Evolutionary conservation across 2,888 invertebrate species (phyloP), one percentile per base, ranked within the genome.

Genomic region (Agonopterix arenella): DNA sequence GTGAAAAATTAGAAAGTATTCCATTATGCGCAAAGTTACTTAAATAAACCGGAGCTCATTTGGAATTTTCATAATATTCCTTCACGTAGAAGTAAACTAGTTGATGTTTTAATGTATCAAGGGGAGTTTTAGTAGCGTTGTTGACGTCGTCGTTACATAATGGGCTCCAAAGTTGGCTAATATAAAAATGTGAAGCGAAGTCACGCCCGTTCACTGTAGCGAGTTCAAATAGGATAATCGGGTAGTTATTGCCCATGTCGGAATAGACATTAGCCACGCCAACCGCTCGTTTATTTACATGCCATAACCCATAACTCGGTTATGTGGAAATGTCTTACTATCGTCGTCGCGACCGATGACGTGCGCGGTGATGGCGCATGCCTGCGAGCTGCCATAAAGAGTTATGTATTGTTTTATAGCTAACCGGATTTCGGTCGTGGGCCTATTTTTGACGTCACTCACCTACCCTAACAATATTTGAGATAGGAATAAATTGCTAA

Each of bases 211-310:
- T 71, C 72, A 73, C 62, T 71, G 79, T 78, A 70, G 70, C 71
- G 66, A 66, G 70, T 73, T 70, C 73, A 78, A 84, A 83, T 82
- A 78, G 81, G 81, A 81, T 84, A 84, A 84, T 84, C 80, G 84
- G 69, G 57, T 73, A 75, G 80, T 84, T 84, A 83, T 80, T 81
- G 82, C 77, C 68, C 64, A 73, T 66, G 77, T 70, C 72, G 73
- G 76, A 86, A 86, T 86, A 84, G 84, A 82, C 80, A 79, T 70
- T 68, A 80, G 64, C 82, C 86, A 88, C 84, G 86, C 86, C 72
- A 88, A 80, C 76, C 67, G 80, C 76, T 86, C 85, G 80, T 88
- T 86, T 84, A 80, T 84, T 80, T 78, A 80, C 75, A 73, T 74
- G 74, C 74, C 66, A 72, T 73, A 76, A 76, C 64, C 68, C 74